Base-by-base conservation (phyloP, 2,113 vertebrate species). In the Rhynchopsitta pachyrhyncha region DNA sequence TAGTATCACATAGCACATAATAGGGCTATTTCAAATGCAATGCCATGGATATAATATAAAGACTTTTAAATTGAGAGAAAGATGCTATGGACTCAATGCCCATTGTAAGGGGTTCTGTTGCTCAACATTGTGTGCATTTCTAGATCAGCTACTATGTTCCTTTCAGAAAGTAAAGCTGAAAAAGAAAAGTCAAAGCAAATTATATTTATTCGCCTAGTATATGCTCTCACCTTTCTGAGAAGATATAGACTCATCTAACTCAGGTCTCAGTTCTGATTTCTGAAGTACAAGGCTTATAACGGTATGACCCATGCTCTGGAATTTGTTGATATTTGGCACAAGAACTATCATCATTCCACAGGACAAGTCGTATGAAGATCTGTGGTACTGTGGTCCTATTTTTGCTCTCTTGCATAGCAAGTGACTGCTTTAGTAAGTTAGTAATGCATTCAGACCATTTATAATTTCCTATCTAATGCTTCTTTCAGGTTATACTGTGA, bases 261-360 rank as follows among this genome's bases (percentile, higher is more conserved):
- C 10, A 41, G 76, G 28, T 25, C 47, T 88, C 15, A 18, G 14
- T 41, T 67, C 55, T 7, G 13, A 52, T 4, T 86, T 86, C 35
- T 90, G 60, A 52, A 62, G 4, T 11, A 50, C 29, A 55, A 60
- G 37, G 12, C 4, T 75, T 75, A 41, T 46, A 57, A 47, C 5
- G 2, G 7, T 37, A 13, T 50, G 41, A 59, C 8, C 10, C 94
- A 50, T 71, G 50, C 57, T 59, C 52, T 71, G 47, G n/a, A 41
- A 25, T 71, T 80, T 35, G 41, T 2, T n/a, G 23, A 50, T 53
- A 53, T 14, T 23, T 49, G n/a, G 12, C 13, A 39, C 29, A 60
- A 63, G 60, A 71, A 25, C 13, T 44, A 25, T 18, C 50, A 53
- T 20, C 7, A 33, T 53, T 47, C 15, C 42, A 55, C 0, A 0